A percentile compares a stretch with the other conserved stretches of the same genome.
These are phyloP conservation scores for Hestina assimilis DNA, from an alignment of 1,140 invertebrate species.

Conservation along the genomic window DNA sequence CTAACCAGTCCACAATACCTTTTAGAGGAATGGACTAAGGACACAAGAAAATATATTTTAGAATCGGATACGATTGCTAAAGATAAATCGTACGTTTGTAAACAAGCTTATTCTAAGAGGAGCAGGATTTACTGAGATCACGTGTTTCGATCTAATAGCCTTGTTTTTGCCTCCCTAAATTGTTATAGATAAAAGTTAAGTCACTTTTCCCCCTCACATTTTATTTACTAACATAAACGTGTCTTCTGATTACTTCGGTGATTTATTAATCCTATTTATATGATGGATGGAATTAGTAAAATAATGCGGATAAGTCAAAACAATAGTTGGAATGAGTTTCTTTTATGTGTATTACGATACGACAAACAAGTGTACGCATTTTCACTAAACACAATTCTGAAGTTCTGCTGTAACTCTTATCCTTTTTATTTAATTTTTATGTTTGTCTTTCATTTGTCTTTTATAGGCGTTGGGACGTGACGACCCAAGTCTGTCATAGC, in stretches of 20 bases:
- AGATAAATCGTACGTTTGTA: not conserved
- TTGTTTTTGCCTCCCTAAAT: constrained; percentile 45
- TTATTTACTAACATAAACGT: constrained; percentile 20
- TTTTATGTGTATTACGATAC: too few species aligned
- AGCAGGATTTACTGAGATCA: constrained; percentile 34
- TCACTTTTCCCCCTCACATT: constrained; percentile 19
- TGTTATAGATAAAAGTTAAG: constrained; percentile 32
- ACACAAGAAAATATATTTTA: not conserved
- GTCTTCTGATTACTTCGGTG: constrained; percentile 17
- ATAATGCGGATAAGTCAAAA: not conserved
- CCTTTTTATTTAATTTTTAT: too few species aligned
- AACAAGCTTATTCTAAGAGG: constrained; percentile 1
- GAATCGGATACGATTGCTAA: not conserved
- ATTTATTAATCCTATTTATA: constrained; percentile 15
- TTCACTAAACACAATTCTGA: too few species aligned
- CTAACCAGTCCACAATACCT: not conserved
- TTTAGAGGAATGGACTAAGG: not conserved
- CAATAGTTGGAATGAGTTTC: too few species aligned
- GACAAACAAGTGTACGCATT: too few species aligned
- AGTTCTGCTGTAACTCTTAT: too few species aligned
- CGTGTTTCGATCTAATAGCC: constrained; percentile 42
- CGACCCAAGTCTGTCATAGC: too few species aligned
- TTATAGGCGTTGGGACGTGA: too few species aligned
- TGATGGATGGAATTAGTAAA: not conserved
- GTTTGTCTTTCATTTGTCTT: too few species aligned